Conservation (phyloP, 2,888 invertebrate genomes). For the Julus scandinavius region DNA sequence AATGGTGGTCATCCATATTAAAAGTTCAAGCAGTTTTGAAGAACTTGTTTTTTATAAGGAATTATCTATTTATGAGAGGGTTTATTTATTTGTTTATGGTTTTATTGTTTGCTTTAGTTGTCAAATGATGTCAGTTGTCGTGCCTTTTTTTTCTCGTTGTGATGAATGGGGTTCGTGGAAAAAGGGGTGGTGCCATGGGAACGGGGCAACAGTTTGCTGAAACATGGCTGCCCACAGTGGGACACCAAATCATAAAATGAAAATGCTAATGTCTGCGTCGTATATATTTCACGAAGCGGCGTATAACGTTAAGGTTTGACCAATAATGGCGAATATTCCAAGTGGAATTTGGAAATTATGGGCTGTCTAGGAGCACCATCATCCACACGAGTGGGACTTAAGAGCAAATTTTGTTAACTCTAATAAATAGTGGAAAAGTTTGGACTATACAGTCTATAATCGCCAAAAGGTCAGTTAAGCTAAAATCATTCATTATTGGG, state of each 20-base stretch:
- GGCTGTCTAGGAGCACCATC: background rate
- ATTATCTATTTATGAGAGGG: constrained; percentile 30
- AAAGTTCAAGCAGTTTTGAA: background rate
- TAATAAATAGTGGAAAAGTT: background rate
- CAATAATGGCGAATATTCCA: constrained; percentile 17
- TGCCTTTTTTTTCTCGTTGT: background rate
- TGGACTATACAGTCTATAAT: background rate
- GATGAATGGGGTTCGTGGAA: background rate
- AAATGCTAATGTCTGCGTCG: background rate
- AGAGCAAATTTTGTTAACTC: background rate
- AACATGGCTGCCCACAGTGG: constrained; percentile 31
- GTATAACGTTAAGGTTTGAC: background rate
- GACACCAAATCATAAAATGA: constrained; percentile 5
- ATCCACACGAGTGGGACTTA: background rate
- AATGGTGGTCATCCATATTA: constrained; percentile 39
- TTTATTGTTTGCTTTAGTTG: constrained; percentile 42
- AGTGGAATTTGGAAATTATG: constrained; percentile 11
- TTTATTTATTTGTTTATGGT: constrained; percentile 39
- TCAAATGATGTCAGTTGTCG: constrained; percentile 38
- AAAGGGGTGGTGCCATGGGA: background rate
- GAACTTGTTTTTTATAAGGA: constrained; percentile 8
- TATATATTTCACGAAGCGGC: background rate
- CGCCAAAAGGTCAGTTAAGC: background rate
- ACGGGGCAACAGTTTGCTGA: constrained; percentile 12
- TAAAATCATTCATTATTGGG: constrained; percentile 27